A percentile compares a stretch with the other conserved stretches of the same genome.
phyloP scores from a whole-genome alignment of 2,797 vertebrate species.

The Rousettus madagascariensis region DNA sequence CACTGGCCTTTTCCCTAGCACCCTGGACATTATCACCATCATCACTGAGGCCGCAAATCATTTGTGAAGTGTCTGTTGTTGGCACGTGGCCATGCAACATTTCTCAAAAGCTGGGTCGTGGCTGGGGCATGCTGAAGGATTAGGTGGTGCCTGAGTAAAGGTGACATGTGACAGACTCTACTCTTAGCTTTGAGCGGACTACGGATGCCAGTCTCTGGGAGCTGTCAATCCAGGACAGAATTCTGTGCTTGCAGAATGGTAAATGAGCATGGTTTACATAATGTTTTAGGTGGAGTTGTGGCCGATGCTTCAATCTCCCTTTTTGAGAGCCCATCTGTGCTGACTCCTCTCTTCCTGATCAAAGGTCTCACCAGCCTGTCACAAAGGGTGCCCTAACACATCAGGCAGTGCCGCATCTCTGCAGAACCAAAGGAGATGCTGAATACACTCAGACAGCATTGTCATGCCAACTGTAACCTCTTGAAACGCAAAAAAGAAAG shows the following conservation, averaged over 20 bases:
- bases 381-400: not conserved
- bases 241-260: constrained; percentile 37
- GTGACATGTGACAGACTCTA: constrained; percentile 38
- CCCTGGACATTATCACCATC: not conserved
- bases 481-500: not conserved
- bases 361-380: not conserved
- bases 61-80: not conserved
- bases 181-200: constrained; percentile 24
- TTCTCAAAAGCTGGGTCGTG: constrained; percentile 48
- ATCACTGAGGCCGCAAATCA: not conserved
- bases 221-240: constrained; percentile 31
- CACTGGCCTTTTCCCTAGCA: not conserved
- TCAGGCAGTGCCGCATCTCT: not conserved
- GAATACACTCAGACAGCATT: not conserved
- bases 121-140: not conserved
- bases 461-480: not conserved
- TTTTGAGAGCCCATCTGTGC: not conserved
- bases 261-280: constrained; percentile 32
- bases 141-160: constrained; percentile 38
- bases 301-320: not conserved
- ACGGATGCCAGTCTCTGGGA: constrained; percentile 25
- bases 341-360: not conserved
- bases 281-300: not conserved
- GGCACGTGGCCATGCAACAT: not conserved
- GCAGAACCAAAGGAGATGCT: not conserved